Evolutionary conservation across 2,113 vertebrate species (phyloP).

Genomic region (Todiramphus chloris): DNA sequence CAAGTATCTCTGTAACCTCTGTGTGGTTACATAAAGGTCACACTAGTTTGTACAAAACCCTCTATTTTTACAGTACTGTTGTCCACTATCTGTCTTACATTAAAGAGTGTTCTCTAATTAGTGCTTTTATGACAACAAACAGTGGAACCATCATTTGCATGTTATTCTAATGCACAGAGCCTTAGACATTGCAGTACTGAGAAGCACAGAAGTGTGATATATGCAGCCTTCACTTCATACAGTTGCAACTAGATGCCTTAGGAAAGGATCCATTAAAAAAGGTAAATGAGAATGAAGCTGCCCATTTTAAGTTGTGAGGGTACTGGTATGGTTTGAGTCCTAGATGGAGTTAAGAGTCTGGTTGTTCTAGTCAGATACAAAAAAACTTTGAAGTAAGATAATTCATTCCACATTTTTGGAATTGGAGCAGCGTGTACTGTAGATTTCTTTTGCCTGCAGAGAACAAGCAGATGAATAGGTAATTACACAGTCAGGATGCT

Average conservation of each 20-base stretch:
- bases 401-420: background rate
- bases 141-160: background rate
- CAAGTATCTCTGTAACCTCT: background rate
- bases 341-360: background rate
- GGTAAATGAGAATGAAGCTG: background rate
- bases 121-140: background rate
- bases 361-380: background rate
- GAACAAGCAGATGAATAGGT: background rate
- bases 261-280: background rate
- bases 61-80: background rate
- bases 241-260: background rate
- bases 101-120: background rate
- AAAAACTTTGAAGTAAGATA: background rate
- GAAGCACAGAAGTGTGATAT: background rate
- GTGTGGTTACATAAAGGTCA: background rate
- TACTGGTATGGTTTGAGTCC: background rate
- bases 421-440: background rate
- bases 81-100: background rate
- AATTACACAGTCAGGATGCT: background rate
- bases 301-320: background rate
- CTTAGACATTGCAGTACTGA: background rate
- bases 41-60: background rate
- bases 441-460: background rate
- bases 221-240: background rate
- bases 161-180: background rate